Percentiles rank a stretch among this genome's conserved stretches.
phyloP scores from a whole-genome alignment of 2,797 vertebrate species.

The Prunella strophiata region DNA sequence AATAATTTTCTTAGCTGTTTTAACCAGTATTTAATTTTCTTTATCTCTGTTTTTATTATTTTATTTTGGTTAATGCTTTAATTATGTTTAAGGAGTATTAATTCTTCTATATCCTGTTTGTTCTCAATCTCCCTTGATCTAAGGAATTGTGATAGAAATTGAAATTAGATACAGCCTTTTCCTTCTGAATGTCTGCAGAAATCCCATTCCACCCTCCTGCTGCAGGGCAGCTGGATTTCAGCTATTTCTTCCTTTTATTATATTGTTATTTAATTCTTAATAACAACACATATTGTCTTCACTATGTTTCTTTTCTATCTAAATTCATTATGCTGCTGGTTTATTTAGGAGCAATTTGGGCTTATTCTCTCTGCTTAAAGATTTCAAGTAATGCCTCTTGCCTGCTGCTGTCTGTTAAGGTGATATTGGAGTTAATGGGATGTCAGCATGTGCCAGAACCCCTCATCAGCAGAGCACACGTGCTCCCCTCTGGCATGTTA shows the following conservation, averaged over 20 bases:
- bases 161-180: conserved; percentile 5
- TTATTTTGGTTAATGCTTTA: background rate
- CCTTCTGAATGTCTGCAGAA: background rate
- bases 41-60: background rate
- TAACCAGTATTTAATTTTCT: background rate
- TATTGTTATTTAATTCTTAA: background rate
- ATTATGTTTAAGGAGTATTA: background rate
- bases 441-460: conserved; percentile 42
- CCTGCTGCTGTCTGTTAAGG: conserved; percentile 28
- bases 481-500: background rate
- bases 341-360: conserved; percentile 25
- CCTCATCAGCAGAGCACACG: conserved; percentile 9
- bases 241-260: background rate
- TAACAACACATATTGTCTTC: background rate
- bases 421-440: conserved; percentile 21
- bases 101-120: background rate
- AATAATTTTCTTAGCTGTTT: background rate
- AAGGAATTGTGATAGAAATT: background rate
- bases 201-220: background rate
- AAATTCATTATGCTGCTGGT: background rate
- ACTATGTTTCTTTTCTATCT: background rate
- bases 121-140: background rate
- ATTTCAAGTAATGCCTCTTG: conserved; percentile 40
- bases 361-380: conserved; percentile 19
- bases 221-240: background rate